Evolutionary conservation across 2,888 invertebrate species (phyloP).

Genomic region (Megastigmus dorsalis): DNA sequence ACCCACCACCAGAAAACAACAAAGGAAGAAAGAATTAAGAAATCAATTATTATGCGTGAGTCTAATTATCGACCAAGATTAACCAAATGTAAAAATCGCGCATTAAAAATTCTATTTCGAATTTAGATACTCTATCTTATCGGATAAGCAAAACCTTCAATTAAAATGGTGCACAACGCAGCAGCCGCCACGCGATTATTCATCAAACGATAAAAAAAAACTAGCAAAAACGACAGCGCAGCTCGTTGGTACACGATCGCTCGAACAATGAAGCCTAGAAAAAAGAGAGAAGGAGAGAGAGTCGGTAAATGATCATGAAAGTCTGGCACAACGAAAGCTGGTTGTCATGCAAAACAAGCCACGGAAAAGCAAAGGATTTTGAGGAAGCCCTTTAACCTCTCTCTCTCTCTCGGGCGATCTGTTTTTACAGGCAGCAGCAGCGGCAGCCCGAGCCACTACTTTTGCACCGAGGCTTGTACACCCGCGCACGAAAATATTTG

Average conservation of each 20-base stretch:
- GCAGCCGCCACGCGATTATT: conserved; percentile 3
- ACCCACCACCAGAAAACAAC: too few relatives aligned
- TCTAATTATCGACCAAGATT: background rate
- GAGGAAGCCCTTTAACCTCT: background rate
- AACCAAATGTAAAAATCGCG: background rate
- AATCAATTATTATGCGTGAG: too few relatives aligned
- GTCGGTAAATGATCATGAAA: conserved; percentile 27
- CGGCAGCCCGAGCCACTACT: background rate
- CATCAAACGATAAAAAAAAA: background rate
- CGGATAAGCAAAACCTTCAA: too few relatives aligned
- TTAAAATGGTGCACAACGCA: too few relatives aligned
- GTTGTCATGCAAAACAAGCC: conserved; percentile 48
- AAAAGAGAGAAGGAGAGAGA: background rate
- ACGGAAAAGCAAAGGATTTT: conserved; percentile 16
- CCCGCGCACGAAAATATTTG: conserved; percentile 44
- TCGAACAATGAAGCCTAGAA: background rate
- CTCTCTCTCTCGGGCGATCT: conserved; percentile 16
- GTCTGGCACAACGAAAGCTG: conserved; percentile 11
- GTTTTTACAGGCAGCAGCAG: conserved; percentile 38
- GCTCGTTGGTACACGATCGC: background rate
- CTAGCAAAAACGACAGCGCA: too few relatives aligned
- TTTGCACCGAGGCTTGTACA: background rate
- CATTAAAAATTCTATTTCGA: too few relatives aligned
- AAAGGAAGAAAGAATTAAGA: too few relatives aligned
- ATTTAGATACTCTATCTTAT: too few relatives aligned